Evolutionary conservation across 2,113 vertebrate genomes (phyloP).

Genomic region (Tachycineta bicolor): DNA sequence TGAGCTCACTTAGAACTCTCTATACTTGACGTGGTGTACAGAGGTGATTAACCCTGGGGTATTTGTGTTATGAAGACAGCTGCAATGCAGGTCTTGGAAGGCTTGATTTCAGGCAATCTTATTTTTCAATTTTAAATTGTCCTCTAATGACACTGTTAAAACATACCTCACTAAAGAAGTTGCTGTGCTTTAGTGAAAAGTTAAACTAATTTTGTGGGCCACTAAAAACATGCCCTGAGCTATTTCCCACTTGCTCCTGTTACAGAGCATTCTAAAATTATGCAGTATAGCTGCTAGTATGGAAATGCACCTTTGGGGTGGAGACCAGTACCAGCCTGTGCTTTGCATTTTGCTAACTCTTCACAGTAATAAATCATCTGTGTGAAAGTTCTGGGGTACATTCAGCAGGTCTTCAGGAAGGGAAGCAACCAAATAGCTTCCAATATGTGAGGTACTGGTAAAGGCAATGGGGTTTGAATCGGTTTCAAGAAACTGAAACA

Average conservation of each 20-base stretch:
- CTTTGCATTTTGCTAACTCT: not conserved
- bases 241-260: not conserved
- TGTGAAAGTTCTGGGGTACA: not conserved
- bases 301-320: not conserved
- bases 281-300: not conserved
- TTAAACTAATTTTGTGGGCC: not conserved
- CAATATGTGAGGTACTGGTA: not conserved
- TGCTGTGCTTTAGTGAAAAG: not conserved
- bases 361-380: not conserved
- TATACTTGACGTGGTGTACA: rapidly evolving
- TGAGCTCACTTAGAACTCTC: not conserved
- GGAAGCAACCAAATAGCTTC: not conserved
- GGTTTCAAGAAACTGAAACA: not conserved
- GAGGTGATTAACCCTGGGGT: not conserved
- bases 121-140: not conserved
- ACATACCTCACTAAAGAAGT: not conserved
- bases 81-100: not conserved
- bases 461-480: not conserved
- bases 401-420: not conserved
- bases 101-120: not conserved
- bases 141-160: not conserved
- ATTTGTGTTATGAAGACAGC: not conserved
- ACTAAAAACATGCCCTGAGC: not conserved
- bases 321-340: not conserved
- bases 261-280: not conserved